Conservation (phyloP, 2,113 vertebrate genomes). For the Vidua chalybeata region DNA sequence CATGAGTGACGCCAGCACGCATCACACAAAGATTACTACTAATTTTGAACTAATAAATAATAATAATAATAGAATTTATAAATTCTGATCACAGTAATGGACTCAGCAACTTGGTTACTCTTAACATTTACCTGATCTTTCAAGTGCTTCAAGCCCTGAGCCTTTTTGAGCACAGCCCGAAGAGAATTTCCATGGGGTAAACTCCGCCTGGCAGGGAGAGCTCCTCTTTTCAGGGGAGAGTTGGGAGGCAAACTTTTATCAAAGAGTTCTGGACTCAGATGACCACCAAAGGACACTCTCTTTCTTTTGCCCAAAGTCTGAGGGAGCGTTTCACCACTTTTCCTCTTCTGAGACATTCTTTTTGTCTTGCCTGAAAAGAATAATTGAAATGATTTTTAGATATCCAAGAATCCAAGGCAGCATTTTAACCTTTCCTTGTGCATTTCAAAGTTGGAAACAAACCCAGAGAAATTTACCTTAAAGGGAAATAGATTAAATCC, state of each 20-base stretch:
- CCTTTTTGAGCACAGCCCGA: constrained; percentile 77
- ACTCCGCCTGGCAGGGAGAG: constrained; percentile 74
- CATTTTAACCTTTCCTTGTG: background rate
- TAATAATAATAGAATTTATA: background rate
- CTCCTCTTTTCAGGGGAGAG: constrained; percentile 84
- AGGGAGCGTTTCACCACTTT: constrained; percentile 5
- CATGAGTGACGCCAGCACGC: background rate
- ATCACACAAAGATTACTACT: background rate
- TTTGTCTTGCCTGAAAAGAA: background rate
- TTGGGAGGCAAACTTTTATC: constrained; percentile 87
- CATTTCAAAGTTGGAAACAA: background rate
- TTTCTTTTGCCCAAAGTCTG: constrained; percentile 74
- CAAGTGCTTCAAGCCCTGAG: constrained; percentile 31
- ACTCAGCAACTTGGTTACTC: background rate
- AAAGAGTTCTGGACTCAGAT: constrained; percentile 86
- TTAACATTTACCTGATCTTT: constrained; percentile 61
- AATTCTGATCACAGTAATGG: background rate
- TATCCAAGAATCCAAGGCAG: background rate
- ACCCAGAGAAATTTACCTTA: background rate
- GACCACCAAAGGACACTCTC: constrained; percentile 86
- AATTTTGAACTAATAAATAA: background rate
- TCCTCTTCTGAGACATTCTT: constrained; percentile 70
- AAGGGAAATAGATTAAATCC: background rate
- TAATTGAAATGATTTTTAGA: background rate
- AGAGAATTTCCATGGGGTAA: constrained; percentile 45